These are phyloP conservation scores for Pristionchus fissidentatus DNA, from an alignment of 2,888 invertebrate species.

Conservation along the genomic window DNA sequence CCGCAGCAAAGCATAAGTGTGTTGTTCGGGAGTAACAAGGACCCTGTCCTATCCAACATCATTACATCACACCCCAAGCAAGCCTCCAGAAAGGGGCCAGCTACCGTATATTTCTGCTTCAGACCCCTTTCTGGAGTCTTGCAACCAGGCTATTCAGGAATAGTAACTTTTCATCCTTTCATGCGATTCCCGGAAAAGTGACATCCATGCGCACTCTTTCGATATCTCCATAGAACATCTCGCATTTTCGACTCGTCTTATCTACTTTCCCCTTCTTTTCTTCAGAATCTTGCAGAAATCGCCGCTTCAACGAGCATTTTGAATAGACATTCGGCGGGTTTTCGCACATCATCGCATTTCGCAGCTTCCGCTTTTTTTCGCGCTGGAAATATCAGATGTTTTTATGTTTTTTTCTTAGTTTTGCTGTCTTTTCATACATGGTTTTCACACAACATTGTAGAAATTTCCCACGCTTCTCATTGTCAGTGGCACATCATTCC, in stretches of 20 bases:
- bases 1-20: slow-evolving; percentile 28
- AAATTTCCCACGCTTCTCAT: no score
- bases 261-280: neutral
- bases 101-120: no score
- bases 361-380: neutral
- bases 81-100: neutral
- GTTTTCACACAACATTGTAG: no score
- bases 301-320: neutral
- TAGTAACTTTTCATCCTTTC: neutral
- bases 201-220: neutral
- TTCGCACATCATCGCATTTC: neutral
- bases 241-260: neutral
- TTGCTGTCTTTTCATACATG: no score
- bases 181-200: neutral
- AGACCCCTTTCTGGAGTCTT: neutral
- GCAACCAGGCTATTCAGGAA: no score
- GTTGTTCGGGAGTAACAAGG: no score
- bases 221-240: neutral
- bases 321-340: neutral
- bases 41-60: no score
- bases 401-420: neutral
- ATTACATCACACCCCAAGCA: no score
- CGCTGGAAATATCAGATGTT: neutral
- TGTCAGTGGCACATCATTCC: no score
- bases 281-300: neutral